A percentile compares a stretch with the other conserved stretches of the same genome.
Evolutionary conservation across 2,888 invertebrate species (phyloP).

Genomic region (Octonoba sinensis): DNA sequence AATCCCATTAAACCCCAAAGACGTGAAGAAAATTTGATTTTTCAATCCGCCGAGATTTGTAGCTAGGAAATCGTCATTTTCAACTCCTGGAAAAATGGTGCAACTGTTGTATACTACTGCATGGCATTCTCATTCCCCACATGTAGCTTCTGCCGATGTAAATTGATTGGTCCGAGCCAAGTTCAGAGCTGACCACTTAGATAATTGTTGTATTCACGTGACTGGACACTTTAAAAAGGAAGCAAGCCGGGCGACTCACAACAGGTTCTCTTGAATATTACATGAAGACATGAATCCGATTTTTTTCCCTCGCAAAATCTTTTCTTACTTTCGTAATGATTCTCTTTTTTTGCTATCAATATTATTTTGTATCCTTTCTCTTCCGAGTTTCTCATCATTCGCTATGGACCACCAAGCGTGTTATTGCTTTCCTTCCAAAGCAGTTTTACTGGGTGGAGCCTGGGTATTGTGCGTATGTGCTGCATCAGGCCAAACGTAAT

Average conservation of each 20-base stretch:
- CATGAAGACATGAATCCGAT: conserved; percentile 34
- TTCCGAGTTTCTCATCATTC: neutral
- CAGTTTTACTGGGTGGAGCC: too few relatives aligned
- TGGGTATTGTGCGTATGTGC: conserved; percentile 4
- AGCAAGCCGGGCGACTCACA: conserved; percentile 9
- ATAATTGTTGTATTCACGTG: conserved; percentile 39
- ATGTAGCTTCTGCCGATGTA: conserved; percentile 13
- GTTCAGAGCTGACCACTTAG: conserved; percentile 33
- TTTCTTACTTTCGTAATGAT: neutral
- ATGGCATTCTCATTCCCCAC: neutral
- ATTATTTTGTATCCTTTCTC: too few relatives aligned
- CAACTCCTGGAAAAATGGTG: too few relatives aligned
- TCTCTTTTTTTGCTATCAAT: too few relatives aligned
- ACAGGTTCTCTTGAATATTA: conserved; percentile 45
- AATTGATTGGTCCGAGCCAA: conserved; percentile 29
- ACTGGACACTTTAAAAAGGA: conserved; percentile 13
- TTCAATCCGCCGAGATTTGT: neutral
- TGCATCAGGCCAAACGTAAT: neutral
- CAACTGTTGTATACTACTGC: too few relatives aligned
- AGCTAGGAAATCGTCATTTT: too few relatives aligned
- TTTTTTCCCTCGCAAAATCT: neutral
- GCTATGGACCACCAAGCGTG: conserved; percentile 26
- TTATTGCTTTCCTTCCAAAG: conserved; percentile 8
- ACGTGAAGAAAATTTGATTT: too few relatives aligned
- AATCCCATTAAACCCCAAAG: too few relatives aligned